Evolutionary conservation across 1,140 invertebrate species (phyloP), one percentile per base, ranked within the genome.

Genomic region (Drosophila sulfurigaster): DNA sequence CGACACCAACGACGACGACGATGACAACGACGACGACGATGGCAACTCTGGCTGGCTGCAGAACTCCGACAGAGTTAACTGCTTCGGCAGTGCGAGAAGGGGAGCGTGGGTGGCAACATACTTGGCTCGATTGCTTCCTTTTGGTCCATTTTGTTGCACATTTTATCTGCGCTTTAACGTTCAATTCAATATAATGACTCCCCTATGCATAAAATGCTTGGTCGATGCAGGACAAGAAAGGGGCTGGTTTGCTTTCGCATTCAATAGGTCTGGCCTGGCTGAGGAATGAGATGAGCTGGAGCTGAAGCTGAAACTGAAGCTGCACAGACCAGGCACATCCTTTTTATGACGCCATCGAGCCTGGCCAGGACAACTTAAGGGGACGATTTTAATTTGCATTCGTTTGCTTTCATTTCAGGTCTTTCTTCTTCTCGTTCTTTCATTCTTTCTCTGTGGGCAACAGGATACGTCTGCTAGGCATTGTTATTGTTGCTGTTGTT

Each of bases 161-260:
- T 90, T 89, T 89, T 90, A 89, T 89, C 85, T 65, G 72, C 81
- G 86, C 85, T 89, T 89, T 89, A 85, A 89, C 85, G 85, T 90
- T 79, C 85, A 89, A 89, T 89, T 89, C 85, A 89, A 85, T 89
- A 90, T 89, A 89, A 89, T 89, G 85, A 89, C 85, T 89, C 85
- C 85, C 85, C 85, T 81, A 89, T 89, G 85, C 85, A 89, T 88
- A 81, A 89, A 89, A 80, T 82, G 83, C 41, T 64, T 54, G 83
- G 41, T 64, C 59, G 59, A 63, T 86, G 63, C 46, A 41, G 54
- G 30, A 49, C 49, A 49, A 72, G 28, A 41, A 56, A 67, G 41
- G 32, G 32, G 51, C 35, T 58, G 51, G 46, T 7, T 25, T 51
- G 32, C n/a, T 43, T 16, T 28, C 43, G 25, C 7, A 25, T 52